Conservation (phyloP, 2,113 vertebrate species). For the Scortum barcoo region DNA sequence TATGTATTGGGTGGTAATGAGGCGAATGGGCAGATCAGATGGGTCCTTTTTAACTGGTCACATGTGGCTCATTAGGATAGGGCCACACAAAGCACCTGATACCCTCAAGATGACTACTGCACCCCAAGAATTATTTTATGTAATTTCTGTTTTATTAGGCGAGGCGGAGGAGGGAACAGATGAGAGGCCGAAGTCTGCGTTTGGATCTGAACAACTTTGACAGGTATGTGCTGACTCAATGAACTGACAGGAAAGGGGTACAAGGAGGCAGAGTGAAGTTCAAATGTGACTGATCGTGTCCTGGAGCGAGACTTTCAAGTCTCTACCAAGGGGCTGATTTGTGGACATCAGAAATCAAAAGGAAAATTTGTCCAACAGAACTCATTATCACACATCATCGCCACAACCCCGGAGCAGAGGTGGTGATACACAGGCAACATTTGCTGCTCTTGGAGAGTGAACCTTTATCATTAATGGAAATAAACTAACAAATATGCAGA, state of each 20-base stretch:
- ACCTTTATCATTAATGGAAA: neutral
- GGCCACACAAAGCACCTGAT: constrained; percentile 76
- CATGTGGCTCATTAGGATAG: constrained; percentile 83
- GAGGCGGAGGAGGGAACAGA: neutral
- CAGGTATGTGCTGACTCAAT: neutral
- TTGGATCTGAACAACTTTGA: neutral
- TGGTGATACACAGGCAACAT: neutral
- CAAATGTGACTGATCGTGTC: constrained; percentile 10
- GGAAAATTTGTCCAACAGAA: neutral
- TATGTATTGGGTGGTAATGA: constrained; percentile 85
- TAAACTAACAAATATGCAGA: neutral
- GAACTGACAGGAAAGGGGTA: neutral
- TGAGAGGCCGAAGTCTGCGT: constrained; percentile 17
- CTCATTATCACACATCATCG: constrained; percentile 8
- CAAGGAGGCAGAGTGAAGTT: constrained; percentile 21
- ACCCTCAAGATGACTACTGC: constrained; percentile 69
- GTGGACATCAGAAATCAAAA: neutral
- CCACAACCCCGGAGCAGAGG: neutral
- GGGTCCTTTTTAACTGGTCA: constrained; percentile 82
- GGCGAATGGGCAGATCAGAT: constrained; percentile 81
- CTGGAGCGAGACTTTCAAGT: neutral
- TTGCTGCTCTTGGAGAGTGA: neutral
- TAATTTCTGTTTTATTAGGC: constrained; percentile 43
- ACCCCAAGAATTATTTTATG: constrained; percentile 66
- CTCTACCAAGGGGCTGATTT: neutral